A percentile compares a stretch with the other conserved stretches of the same genome.
phyloP scores from a whole-genome alignment of 2,797 vertebrate species.

The Synanceia verrucosa region DNA sequence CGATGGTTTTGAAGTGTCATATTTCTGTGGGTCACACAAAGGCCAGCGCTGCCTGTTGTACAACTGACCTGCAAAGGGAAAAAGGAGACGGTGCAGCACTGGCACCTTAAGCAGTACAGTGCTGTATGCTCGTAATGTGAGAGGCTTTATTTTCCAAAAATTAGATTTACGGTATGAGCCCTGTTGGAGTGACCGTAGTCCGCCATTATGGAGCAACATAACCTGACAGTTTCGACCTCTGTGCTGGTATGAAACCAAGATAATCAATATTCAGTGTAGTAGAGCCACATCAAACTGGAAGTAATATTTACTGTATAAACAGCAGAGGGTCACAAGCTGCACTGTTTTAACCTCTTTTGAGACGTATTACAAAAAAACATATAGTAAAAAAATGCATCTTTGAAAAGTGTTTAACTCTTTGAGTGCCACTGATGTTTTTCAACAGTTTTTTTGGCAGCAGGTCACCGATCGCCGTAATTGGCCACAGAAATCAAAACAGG shows the following conservation, averaged over 20 bases:
- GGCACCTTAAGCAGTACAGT: conserved; percentile 45
- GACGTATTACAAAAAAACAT: conserved; percentile 1
- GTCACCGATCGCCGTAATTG: no score
- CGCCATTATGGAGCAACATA: conserved; percentile 5
- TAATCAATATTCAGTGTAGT: conserved; percentile 56
- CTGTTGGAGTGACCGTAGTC: conserved; percentile 2
- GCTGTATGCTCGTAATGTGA: conserved; percentile 47
- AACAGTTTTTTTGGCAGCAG: no score
- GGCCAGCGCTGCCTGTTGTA: conserved; percentile 43
- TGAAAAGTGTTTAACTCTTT: no score
- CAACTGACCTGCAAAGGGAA: conserved; percentile 39
- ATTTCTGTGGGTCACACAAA: conserved; percentile 69
- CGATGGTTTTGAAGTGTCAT: conserved; percentile 62
- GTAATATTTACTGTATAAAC: not conserved
- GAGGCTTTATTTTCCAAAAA: conserved; percentile 49
- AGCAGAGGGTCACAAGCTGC: not conserved
- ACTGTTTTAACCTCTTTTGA: conserved; percentile 6
- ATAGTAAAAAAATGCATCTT: conserved; percentile 1
- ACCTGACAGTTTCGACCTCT: conserved; percentile 30
- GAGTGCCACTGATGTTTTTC: no score
- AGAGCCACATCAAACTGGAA: conserved; percentile 28
- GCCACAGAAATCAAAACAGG: no score
- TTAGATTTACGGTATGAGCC: conserved; percentile 25
- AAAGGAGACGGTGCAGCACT: conserved; percentile 47
- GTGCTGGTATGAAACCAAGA: conserved; percentile 7